A percentile compares a stretch with the other conserved stretches of the same genome.
These are phyloP conservation scores for Chondrilla cf. caribensis DNA, from an alignment of 37 sponge, comb jelly and placozoan species.

Conservation along the genomic window DNA sequence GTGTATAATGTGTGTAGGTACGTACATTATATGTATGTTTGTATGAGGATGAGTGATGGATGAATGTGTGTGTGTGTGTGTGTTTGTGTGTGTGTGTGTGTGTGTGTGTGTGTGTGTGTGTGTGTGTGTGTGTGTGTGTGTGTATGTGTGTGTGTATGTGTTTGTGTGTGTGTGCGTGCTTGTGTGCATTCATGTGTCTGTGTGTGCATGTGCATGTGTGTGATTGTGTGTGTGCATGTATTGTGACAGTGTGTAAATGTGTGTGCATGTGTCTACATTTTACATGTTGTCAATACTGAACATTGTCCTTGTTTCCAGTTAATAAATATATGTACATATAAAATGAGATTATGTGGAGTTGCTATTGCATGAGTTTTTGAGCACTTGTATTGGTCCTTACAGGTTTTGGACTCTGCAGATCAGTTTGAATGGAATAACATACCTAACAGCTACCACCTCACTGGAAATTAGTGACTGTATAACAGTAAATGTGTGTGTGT, in stretches of 20 bases:
- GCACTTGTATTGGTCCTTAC: not conserved
- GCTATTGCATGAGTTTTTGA: too few relatives aligned
- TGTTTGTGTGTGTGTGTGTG: too few relatives aligned
- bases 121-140: too few relatives aligned
- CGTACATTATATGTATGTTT: not conserved
- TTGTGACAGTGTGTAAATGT: not conserved
- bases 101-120: too few relatives aligned
- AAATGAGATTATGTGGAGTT: not conserved
- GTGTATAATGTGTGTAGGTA: slow-evolving; percentile 1
- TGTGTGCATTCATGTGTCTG: too few relatives aligned
- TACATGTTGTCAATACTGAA: not conserved
- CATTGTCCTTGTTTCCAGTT: too few relatives aligned
- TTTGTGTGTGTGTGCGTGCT: too few relatives aligned
- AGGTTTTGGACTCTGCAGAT: not conserved
- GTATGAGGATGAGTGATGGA: not conserved
- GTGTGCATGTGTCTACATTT: not conserved
- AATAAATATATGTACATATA: not conserved
- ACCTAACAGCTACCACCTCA: not conserved
- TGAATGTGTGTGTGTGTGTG: not conserved
- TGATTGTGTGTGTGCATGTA: slow-evolving; percentile 10
- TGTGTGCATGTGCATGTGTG: not conserved
- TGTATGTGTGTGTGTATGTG: too few relatives aligned
- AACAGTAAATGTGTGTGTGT: not conserved
- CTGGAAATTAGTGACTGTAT: not conserved
- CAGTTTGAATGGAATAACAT: slow-evolving; percentile 1